A percentile compares a stretch with the other conserved stretches of the same genome.
Conservation (phyloP, 2,113 vertebrate species). For the Propithecus coquereli region DNA sequence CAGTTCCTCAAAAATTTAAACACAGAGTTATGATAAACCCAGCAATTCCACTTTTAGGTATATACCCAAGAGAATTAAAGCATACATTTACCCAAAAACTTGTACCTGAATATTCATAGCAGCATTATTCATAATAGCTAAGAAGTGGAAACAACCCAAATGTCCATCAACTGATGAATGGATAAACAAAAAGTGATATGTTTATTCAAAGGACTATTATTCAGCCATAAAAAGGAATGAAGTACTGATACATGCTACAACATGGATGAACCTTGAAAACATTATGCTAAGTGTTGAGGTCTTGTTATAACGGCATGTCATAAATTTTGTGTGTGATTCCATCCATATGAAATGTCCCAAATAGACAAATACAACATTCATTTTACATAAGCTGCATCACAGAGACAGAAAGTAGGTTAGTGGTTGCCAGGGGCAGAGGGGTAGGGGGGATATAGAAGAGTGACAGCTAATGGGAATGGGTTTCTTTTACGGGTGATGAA, state of each 20-base stretch:
- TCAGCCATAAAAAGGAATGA: background rate
- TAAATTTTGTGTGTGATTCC: background rate
- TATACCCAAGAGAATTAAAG: background rate
- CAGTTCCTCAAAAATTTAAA: slow-evolving; percentile 21
- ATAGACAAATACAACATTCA: background rate
- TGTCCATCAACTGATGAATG: background rate
- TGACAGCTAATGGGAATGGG: background rate
- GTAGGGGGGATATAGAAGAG: background rate
- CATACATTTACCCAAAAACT: background rate
- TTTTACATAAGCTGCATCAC: too few species aligned
- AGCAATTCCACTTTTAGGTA: background rate
- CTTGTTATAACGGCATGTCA: background rate
- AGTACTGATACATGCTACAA: background rate
- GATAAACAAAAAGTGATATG: background rate
- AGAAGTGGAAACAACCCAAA: background rate
- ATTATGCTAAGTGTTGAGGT: background rate
- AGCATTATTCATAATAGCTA: background rate
- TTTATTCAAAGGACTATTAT: background rate
- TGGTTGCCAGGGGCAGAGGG: background rate
- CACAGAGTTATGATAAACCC: background rate
- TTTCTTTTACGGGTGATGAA: background rate
- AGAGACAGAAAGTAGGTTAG: background rate
- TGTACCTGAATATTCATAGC: background rate
- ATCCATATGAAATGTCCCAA: background rate
- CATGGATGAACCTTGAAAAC: background rate